Base-by-base conservation (phyloP, 2,797 vertebrate genomes). In the Lepus townsendii region DNA sequence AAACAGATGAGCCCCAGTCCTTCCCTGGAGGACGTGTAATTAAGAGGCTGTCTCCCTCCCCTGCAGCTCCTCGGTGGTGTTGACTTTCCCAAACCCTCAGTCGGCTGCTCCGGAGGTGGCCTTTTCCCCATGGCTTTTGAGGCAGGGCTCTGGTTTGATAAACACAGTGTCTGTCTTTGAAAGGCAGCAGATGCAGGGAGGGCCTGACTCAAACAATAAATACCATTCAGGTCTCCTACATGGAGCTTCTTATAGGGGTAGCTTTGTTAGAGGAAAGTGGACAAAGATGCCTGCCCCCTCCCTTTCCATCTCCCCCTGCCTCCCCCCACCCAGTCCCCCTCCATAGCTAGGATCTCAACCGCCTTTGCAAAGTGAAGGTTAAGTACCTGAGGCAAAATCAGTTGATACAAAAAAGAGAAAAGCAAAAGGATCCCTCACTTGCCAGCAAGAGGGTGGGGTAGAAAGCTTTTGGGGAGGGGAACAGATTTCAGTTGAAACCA, bases 131-230 rank as follows among this genome's bases (percentile, higher is more conserved):
- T 97, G 98, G 98, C 76, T 97, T 98, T 96, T 91, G 97, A 98
- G 98, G 97, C 98, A 97, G 98, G 98, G 98, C 97, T 98, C 98
- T 98, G 97, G 96, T 98, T 98, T 99, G 99, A 98, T 99, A 99
- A 99, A 99, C 97, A 98, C 98, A 97, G 97, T 97, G 97, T 98
- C 98, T 99, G 98, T 98, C 98, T 99, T 98, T 99, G 99, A 99
- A 99, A 99, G 99, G 98, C 98, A 98, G 98, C 98, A 99, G 99
- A 99, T 99, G 99, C 99, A 98, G 97, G 97, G 98, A 98, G 98
- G 98, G 98, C 98, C 99, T 98, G 98, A 98, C 98, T 98, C 98
- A 99, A 99, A 99, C 99, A 99, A 99, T 99, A 99, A 98, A 98
- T 98, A 98, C 99, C 99, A 99, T 99, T 99, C 99, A 98, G 97